Percentiles rank a stretch among this genome's conserved stretches.
These are phyloP conservation scores for Drosophila greeni DNA, from an alignment of 2,888 invertebrate species.

Conservation along the genomic window DNA sequence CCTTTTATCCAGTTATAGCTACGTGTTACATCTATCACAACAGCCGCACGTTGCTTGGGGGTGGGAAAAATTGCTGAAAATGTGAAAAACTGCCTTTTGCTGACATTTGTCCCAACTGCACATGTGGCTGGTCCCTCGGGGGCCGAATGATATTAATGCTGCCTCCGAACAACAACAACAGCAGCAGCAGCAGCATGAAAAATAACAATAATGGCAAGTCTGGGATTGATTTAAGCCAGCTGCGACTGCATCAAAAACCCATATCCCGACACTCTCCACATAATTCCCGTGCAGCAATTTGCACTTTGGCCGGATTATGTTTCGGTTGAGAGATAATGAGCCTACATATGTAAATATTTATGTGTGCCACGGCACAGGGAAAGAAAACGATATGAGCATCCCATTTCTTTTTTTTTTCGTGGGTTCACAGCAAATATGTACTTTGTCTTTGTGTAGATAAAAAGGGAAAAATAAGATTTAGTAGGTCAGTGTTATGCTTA, in stretches of 20 bases:
- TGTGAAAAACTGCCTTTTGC: slow-evolving; percentile 30
- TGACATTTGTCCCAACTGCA: slow-evolving; percentile 37
- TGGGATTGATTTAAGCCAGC: slow-evolving; percentile 37
- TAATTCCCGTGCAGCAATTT: slow-evolving; percentile 18
- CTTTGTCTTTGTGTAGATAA: background rate
- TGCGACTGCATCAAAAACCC: slow-evolving; percentile 29
- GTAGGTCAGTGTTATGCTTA: background rate
- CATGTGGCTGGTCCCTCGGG: slow-evolving; percentile 28
- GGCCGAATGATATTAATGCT: slow-evolving; percentile 30
- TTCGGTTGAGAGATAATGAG: slow-evolving; percentile 27
- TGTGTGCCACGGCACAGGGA: slow-evolving; percentile 3
- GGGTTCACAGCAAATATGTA: background rate
- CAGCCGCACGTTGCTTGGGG: background rate
- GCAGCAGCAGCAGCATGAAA: background rate
- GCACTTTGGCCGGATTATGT: slow-evolving; percentile 25
- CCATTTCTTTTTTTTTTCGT: background rate
- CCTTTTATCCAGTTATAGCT: slow-evolving; percentile 30
- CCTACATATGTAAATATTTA: slow-evolving; percentile 26
- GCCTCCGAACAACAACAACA: slow-evolving; percentile 10
- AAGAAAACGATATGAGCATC: background rate
- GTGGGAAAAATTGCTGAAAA: slow-evolving; percentile 29
- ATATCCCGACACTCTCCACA: slow-evolving; percentile 15
- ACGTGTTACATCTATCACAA: slow-evolving; percentile 63
- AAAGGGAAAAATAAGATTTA: background rate
- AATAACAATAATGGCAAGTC: slow-evolving; percentile 12